phyloP scores from a whole-genome alignment of 2,113 vertebrate genomes.

The Ahaetulla prasina region DNA sequence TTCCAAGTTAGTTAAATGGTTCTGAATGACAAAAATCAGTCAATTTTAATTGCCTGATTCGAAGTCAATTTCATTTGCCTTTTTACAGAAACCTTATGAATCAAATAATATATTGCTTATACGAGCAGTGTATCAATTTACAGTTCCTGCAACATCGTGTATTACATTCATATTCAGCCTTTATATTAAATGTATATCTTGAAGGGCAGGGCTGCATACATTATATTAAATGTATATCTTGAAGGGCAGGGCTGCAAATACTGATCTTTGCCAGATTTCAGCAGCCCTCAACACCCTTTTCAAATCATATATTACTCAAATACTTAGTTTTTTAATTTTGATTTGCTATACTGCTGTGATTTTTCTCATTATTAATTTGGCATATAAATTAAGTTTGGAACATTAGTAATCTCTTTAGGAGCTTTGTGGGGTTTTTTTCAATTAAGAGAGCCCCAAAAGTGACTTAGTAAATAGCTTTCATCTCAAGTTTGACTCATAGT shows the following conservation, averaged over 20 bases:
- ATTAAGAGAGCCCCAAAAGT: neutral
- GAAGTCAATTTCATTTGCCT: constrained; percentile 23
- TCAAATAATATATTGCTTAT: constrained; percentile 25
- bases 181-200: neutral
- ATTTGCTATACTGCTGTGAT: neutral
- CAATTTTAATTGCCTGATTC: constrained; percentile 29
- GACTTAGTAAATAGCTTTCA: neutral
- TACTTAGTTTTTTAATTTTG: neutral
- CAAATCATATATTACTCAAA: neutral
- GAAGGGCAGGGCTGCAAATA: neutral
- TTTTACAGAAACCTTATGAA: constrained; percentile 22
- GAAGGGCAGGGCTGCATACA: neutral
- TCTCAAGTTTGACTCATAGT: neutral
- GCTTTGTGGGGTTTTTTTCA: neutral
- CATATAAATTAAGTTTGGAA: neutral
- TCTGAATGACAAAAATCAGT: constrained; percentile 18
- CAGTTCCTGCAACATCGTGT: constrained; percentile 14
- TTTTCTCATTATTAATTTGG: neutral
- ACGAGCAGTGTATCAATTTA: neutral
- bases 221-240: neutral
- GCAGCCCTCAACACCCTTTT: neutral
- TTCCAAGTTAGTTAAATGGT: constrained; percentile 8
- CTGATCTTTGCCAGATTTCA: neutral
- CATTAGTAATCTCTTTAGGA: neutral
- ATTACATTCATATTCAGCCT: constrained; percentile 33